A percentile compares a stretch with the other conserved stretches of the same genome.
These are phyloP conservation scores for Sinocyclocheilus anshuiensis DNA, from an alignment of 2,113 vertebrate genomes.

Conservation along the genomic window DNA sequence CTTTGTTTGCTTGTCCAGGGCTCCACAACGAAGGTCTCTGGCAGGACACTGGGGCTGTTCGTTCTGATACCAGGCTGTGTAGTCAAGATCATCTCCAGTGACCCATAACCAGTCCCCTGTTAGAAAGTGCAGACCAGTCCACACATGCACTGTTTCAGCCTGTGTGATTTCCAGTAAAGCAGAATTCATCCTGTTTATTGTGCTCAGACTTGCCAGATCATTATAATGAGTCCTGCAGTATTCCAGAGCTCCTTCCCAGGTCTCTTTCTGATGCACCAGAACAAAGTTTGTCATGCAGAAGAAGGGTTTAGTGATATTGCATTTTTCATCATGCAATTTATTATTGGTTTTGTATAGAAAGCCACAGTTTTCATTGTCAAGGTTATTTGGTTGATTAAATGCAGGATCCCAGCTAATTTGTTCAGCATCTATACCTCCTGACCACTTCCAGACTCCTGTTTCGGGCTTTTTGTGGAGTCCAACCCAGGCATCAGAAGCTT, in stretches of 20 bases:
- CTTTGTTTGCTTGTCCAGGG: not conserved
- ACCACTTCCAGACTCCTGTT: not conserved
- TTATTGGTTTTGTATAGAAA: not conserved
- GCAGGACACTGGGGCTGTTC: not conserved
- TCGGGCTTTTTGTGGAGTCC: not conserved
- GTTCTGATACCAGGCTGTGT: not conserved
- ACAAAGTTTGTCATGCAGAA: conserved; percentile 4
- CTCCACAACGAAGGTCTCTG: conserved; percentile 17
- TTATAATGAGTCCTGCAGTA: conserved; percentile 15
- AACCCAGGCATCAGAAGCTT: conserved; percentile 6
- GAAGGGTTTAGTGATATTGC: not conserved
- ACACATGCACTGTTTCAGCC: not conserved
- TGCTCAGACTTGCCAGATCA: conserved; percentile 28
- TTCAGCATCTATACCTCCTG: not conserved
- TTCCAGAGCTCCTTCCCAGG: conserved; percentile 26
- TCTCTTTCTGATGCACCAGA: not conserved
- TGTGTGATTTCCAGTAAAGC: not conserved
- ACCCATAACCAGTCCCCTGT: conserved; percentile 24
- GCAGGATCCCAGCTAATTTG: not conserved
- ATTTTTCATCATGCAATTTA: not conserved
- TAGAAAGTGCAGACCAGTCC: conserved; percentile 30
- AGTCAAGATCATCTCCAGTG: not conserved
- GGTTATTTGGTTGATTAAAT: not conserved
- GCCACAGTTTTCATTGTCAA: not conserved
- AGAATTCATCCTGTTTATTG: not conserved